Conservation (phyloP, 2,797 vertebrate genomes). For the Apodemus agrarius region DNA sequence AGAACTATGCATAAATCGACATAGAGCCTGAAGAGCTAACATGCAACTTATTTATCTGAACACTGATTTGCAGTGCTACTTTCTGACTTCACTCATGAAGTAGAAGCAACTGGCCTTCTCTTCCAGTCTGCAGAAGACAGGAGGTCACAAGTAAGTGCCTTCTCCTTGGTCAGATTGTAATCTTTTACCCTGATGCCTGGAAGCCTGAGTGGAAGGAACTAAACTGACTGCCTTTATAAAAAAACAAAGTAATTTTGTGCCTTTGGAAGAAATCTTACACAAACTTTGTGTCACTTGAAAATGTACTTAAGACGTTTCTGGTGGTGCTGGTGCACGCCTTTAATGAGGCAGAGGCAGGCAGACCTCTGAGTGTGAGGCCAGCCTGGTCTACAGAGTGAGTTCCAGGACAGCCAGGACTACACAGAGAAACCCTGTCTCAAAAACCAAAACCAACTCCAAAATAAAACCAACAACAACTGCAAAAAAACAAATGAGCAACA, state of each 20-base stretch:
- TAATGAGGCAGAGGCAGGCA: neutral
- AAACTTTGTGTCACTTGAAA: conserved; percentile 58
- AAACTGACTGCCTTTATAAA: conserved; percentile 15
- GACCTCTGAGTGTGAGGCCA: neutral
- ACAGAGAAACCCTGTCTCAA: neutral
- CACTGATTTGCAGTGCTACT: conserved; percentile 22
- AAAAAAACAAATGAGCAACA: neutral
- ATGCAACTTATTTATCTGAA: neutral
- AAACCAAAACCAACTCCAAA: neutral
- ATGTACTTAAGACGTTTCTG: conserved; percentile 40
- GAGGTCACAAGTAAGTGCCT: neutral
- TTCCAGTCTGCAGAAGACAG: neutral
- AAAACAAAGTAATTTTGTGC: conserved; percentile 36
- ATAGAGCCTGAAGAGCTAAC: neutral
- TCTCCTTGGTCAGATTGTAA: neutral
- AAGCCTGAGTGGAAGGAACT: conserved; percentile 17
- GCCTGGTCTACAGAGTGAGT: neutral
- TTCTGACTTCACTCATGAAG: conserved; percentile 22
- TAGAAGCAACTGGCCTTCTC: neutral
- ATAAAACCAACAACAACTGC: neutral
- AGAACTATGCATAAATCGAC: neutral
- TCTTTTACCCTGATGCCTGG: neutral
- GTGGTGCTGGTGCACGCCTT: neutral
- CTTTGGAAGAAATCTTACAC: conserved; percentile 55
- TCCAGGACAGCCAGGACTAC: neutral